Percentiles rank a stretch among this genome's conserved stretches.
Conservation (phyloP, 2,113 vertebrate species). For the Anthoscopus minutus region DNA sequence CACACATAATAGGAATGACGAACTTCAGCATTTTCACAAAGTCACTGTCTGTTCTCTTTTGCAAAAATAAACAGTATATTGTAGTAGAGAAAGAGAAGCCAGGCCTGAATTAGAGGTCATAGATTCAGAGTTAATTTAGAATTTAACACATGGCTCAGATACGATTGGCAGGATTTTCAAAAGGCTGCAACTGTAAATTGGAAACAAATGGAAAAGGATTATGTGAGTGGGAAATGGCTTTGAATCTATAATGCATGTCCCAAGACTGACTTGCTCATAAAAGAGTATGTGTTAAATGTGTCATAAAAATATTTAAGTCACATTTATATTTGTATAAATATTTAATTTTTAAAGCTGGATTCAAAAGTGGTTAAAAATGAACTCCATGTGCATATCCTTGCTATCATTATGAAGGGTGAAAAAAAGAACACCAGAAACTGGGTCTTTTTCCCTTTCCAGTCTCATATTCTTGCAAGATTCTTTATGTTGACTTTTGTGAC, state of each 20-base stretch:
- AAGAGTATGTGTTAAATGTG: constrained; percentile 37
- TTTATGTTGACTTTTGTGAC: background rate
- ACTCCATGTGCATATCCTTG: background rate
- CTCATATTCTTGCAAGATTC: background rate
- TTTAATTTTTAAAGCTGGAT: background rate
- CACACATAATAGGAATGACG: background rate
- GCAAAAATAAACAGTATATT: background rate
- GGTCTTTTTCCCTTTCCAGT: background rate
- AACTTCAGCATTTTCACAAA: background rate
- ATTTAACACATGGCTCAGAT: background rate
- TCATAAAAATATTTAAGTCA: constrained; percentile 36
- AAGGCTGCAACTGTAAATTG: constrained; percentile 19
- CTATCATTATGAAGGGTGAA: background rate
- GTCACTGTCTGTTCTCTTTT: background rate
- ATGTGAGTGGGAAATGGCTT: background rate
- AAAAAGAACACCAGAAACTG: background rate
- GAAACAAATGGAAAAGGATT: constrained; percentile 39
- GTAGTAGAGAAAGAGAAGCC: background rate
- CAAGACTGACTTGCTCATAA: background rate
- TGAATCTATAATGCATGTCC: constrained; percentile 1
- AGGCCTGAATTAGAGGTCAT: background rate
- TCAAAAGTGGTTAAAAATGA: background rate
- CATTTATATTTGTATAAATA: constrained; percentile 8
- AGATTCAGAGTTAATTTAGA: background rate
- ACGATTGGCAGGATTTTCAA: constrained; percentile 14